A percentile compares a stretch with the other conserved stretches of the same genome.
Conservation (phyloP, 2,888 invertebrate genomes). For the Microctonus brassicae region DNA sequence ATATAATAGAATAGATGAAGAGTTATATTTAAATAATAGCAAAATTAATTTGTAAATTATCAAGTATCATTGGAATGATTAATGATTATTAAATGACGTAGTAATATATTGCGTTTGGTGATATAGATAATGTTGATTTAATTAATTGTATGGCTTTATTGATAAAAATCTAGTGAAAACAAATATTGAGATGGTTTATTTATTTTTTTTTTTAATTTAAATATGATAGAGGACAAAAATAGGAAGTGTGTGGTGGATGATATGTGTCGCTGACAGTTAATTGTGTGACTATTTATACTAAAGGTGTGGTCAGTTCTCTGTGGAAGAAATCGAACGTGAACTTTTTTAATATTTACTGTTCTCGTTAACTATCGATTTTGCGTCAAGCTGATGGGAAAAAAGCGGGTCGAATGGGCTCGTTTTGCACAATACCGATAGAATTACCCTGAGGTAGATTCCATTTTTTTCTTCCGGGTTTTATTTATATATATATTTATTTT, state of each 20-base stretch:
- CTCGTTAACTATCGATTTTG: conserved; percentile 50
- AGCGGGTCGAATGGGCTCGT: conserved; percentile 33
- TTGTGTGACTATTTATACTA: conserved; percentile 6
- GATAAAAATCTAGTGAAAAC: background rate
- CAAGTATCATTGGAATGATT: background rate
- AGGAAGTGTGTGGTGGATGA: background rate
- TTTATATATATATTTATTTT: background rate
- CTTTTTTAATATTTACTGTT: conserved; percentile 43
- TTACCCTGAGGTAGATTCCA: conserved; percentile 21
- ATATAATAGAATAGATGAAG: conserved; percentile 34
- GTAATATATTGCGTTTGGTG: too few relatives aligned
- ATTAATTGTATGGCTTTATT: background rate
- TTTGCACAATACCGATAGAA: too few relatives aligned
- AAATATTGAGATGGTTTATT: background rate
- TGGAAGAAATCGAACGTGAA: conserved; percentile 30
- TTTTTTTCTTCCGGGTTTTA: conserved; percentile 7
- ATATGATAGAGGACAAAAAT: background rate
- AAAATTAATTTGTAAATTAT: background rate
- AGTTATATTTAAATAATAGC: background rate
- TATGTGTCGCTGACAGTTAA: conserved; percentile 18
- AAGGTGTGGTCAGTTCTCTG: conserved; percentile 17
- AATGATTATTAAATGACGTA: too few relatives aligned
- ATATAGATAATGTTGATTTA: background rate
- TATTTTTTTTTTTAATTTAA: background rate
- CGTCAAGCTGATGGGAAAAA: conserved; percentile 33